phyloP scores from a whole-genome alignment of 1,140 invertebrate species.

The Chionoecetes opilio region DNA sequence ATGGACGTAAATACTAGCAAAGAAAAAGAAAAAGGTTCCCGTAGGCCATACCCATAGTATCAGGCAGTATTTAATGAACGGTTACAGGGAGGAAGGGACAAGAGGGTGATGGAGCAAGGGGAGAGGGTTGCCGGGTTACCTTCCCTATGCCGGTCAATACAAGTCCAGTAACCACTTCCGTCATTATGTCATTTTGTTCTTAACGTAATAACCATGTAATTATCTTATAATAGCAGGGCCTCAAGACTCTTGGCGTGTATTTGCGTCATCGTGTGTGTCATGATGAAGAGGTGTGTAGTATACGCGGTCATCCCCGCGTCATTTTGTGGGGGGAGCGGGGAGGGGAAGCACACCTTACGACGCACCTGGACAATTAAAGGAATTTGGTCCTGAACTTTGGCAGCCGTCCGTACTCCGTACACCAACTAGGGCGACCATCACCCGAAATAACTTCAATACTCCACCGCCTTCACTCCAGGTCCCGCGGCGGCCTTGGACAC shows the following conservation, averaged over 20 bases:
- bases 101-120: no score
- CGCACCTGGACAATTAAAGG: not conserved
- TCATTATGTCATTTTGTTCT: not conserved
- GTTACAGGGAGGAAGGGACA: no score
- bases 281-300: not conserved
- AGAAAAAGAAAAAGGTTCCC: not conserved
- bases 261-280: no score
- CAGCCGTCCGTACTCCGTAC: not conserved
- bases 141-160: not conserved
- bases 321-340: not conserved
- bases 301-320: no score
- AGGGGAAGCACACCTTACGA: not conserved
- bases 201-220: not conserved
- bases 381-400: not conserved
- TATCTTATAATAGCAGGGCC: not conserved
- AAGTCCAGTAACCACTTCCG: not conserved
- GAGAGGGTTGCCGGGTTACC: not conserved
- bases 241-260: no score
- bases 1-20: not conserved
- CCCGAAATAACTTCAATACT: not conserved
- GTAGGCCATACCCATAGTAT: no score
- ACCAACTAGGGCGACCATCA: slow-evolving; percentile 40
- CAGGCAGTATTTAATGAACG: no score
- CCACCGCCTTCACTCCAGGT: not conserved
- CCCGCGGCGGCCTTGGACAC: not conserved